Evolutionary conservation across 2,113 vertebrate species (phyloP).

Genomic region (Crypturellus undulatus): DNA sequence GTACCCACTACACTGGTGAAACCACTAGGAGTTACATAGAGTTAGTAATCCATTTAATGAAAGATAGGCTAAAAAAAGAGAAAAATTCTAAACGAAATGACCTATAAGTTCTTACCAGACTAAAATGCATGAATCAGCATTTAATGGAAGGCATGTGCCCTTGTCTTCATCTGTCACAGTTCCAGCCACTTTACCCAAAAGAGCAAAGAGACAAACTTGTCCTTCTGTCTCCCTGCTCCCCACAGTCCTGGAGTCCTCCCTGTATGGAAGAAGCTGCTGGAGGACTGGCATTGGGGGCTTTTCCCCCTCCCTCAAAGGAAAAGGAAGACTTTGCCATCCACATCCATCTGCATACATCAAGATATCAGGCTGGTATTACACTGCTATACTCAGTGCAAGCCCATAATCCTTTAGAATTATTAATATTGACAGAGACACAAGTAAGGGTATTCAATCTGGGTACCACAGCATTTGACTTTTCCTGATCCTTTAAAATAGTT

Average conservation of each 20-base stretch:
- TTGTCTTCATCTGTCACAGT: background rate
- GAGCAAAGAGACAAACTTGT: background rate
- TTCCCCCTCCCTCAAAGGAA: background rate
- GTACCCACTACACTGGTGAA: background rate
- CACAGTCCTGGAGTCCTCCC: rapidly evolving
- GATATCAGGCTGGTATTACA: rapidly evolving
- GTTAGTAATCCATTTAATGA: background rate
- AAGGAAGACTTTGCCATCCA: background rate
- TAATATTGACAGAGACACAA: background rate
- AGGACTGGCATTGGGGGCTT: background rate
- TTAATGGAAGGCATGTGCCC: background rate
- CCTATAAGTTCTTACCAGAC: background rate
- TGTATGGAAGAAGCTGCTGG: rapidly evolving
- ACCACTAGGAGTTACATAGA: background rate
- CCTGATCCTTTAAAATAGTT: background rate
- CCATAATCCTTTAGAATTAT: background rate
- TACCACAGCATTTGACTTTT: background rate
- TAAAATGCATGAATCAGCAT: background rate
- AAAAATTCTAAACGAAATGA: background rate
- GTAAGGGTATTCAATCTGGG: background rate
- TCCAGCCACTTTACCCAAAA: background rate
- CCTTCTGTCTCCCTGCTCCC: background rate
- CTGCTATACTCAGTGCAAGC: background rate
- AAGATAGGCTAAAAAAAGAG: background rate
- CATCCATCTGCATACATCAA: background rate